Evolutionary conservation across 2,113 vertebrate species (phyloP).

Genomic region (Chlamydotis undulata): DNA sequence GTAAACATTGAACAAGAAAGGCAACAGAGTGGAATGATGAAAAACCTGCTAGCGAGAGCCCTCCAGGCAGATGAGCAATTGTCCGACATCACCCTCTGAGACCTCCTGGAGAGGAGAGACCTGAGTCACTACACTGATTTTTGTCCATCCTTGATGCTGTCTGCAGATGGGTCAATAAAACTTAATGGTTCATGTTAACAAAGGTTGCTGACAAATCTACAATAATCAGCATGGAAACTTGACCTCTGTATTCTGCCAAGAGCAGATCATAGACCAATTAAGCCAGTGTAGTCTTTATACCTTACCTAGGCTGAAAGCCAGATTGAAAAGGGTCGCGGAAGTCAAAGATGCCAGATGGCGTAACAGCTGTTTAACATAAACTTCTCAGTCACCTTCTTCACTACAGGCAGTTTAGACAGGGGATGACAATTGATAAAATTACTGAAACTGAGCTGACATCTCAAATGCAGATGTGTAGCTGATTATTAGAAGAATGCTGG

Average conservation of each 20-base stretch:
- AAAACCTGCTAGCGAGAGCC: neutral
- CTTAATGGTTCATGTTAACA: neutral
- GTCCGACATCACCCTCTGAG: constrained; percentile 22
- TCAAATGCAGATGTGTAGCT: neutral
- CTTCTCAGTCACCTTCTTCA: constrained; percentile 53
- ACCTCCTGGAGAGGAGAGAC: neutral
- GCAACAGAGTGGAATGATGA: neutral
- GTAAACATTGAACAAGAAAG: constrained; percentile 32
- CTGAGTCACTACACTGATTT: neutral
- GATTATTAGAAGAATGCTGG: neutral
- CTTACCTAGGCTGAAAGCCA: constrained; percentile 57
- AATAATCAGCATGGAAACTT: constrained; percentile 24
- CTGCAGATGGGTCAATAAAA: constrained; percentile 46
- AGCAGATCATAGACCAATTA: constrained; percentile 62
- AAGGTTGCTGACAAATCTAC: constrained; percentile 34
- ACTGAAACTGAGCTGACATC: neutral
- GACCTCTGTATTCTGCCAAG: constrained; percentile 52
- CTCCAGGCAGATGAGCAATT: constrained; percentile 30
- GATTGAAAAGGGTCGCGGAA: constrained; percentile 25
- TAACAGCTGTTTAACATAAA: constrained; percentile 57
- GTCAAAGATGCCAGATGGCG: constrained; percentile 63
- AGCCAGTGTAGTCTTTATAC: neutral
- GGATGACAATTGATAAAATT: constrained; percentile 3
- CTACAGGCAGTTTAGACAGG: neutral
- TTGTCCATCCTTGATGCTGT: neutral